Percentiles rank a stretch among this genome's conserved stretches.
Conservation (phyloP, 1,140 invertebrate species). For the Oncopodura yosiiana region DNA sequence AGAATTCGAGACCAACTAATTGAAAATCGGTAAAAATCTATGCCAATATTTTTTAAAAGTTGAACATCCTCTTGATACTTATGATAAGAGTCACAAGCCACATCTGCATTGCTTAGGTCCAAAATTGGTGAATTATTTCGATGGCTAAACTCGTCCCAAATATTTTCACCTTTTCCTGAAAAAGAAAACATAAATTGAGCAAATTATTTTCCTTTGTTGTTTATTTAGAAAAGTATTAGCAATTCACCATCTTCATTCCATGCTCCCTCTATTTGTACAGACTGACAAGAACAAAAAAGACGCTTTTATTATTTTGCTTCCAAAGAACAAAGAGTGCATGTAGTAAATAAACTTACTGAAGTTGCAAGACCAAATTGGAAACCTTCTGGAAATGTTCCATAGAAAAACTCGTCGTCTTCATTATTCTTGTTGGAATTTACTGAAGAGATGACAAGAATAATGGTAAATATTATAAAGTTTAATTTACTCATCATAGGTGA, state of each 20-base stretch:
- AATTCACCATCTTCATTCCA: constrained; percentile 45
- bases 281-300: too few species aligned
- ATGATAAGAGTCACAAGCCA: constrained; percentile 32
- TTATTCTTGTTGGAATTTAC: too few species aligned
- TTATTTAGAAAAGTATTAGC: not conserved
- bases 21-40: constrained; percentile 66
- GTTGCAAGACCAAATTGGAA: constrained; percentile 48
- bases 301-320: constrained; percentile 34
- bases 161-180: constrained; percentile 15
- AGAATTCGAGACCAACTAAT: constrained; percentile 57
- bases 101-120: constrained; percentile 46
- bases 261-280: constrained; percentile 51
- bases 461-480: too few species aligned
- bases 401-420: constrained; percentile 1
- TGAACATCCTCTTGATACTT: constrained; percentile 33
- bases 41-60: constrained; percentile 30
- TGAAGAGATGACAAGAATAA: too few species aligned
- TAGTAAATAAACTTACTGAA: too few species aligned
- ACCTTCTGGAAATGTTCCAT: constrained; percentile 42
- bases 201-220: not conserved
- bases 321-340: constrained; percentile 35
- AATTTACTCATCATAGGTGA: too few species aligned
- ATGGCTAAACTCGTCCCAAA: constrained; percentile 18
- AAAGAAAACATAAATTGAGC: not conserved
- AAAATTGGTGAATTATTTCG: constrained; percentile 38